Conservation (phyloP, 2,797 vertebrate genomes). For the Mormyrus proboscirostris region DNA sequence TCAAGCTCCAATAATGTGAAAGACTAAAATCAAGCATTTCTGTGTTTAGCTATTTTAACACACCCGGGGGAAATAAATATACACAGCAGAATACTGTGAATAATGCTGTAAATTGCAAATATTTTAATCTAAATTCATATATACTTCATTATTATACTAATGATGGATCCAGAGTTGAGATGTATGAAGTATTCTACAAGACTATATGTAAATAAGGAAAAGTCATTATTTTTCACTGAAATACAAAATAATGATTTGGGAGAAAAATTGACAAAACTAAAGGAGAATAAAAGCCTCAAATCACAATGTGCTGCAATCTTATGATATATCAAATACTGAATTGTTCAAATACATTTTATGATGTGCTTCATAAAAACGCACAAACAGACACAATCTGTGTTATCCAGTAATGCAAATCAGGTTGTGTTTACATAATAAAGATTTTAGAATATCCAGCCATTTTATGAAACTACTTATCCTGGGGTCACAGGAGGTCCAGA, state of each 20-base stretch:
- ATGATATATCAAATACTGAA: not conserved
- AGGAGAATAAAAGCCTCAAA: not conserved
- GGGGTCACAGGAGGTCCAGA: not conserved
- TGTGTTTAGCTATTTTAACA: not conserved
- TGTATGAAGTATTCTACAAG: not conserved
- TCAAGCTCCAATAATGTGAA: not conserved
- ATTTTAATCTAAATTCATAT: not conserved
- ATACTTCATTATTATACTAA: conserved; percentile 3
- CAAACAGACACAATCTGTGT: not conserved
- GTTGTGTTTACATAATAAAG: not conserved
- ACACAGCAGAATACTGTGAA: not conserved
- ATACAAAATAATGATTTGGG: not conserved
- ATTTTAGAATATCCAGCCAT: not conserved
- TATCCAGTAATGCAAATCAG: not conserved
- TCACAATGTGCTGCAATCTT: not conserved
- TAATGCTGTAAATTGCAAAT: conserved; percentile 1
- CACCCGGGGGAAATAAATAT: not conserved
- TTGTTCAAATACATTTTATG: not conserved
- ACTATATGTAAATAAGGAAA: conserved; percentile 1
- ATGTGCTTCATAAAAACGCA: not conserved
- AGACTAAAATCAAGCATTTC: not conserved
- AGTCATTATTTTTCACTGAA: not conserved
- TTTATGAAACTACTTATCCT: not conserved
- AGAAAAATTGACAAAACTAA: not conserved
- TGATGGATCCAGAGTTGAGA: not conserved